These are phyloP conservation scores for Patella ulyssiponensis DNA, from an alignment of 2,888 invertebrate genomes.

Conservation along the genomic window DNA sequence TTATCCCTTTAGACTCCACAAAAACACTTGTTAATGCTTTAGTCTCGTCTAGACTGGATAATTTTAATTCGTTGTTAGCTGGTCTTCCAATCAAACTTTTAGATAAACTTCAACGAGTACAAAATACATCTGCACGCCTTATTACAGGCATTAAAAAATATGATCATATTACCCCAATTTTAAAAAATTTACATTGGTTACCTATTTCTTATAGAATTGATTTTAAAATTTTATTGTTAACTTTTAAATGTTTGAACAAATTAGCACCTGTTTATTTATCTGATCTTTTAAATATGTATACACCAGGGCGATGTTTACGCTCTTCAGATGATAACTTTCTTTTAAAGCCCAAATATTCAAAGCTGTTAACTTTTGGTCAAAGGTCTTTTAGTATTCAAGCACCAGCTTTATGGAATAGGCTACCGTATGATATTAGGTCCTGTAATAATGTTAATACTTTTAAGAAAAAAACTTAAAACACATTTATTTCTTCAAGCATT, in stretches of 20 bases:
- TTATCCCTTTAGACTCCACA: background rate
- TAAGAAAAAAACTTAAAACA: background rate
- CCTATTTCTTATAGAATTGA: background rate
- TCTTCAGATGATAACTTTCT: background rate
- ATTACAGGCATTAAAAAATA: background rate
- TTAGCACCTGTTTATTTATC: slow-evolving; percentile 1
- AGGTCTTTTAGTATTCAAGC: background rate
- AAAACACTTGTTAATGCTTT: background rate
- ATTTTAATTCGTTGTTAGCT: background rate
- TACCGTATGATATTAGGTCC: background rate
- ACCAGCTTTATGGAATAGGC: background rate
- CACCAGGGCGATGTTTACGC: background rate
- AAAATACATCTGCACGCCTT: background rate
- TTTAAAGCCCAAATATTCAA: background rate
- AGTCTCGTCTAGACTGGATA: background rate
- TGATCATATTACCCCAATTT: background rate
- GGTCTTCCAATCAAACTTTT: background rate
- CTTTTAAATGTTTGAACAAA: background rate
- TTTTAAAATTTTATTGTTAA: background rate
- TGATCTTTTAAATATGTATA: background rate
- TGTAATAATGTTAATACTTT: background rate
- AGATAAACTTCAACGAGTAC: background rate
- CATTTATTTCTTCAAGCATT: background rate
- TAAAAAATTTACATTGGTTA: background rate
- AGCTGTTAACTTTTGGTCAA: background rate